These are phyloP conservation scores for Megaceryle torquata DNA, from an alignment of 2,113 vertebrate genomes.

Conservation along the genomic window DNA sequence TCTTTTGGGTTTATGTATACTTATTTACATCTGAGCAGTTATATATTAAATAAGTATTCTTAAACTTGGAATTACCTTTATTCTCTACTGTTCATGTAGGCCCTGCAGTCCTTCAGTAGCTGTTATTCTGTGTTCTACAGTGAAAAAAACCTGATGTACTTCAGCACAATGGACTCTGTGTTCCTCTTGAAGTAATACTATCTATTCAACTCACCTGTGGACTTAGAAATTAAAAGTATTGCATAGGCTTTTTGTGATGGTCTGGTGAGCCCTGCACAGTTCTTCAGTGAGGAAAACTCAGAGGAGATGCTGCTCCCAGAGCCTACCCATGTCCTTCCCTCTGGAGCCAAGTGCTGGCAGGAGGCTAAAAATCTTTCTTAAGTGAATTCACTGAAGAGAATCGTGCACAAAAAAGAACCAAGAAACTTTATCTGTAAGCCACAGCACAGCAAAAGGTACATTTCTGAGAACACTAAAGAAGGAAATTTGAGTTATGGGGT, in stretches of 20 bases:
- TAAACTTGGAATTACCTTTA: background rate
- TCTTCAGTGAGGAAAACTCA: background rate
- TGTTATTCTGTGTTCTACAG: background rate
- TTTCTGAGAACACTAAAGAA: background rate
- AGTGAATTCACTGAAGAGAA: background rate
- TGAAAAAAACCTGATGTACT: background rate
- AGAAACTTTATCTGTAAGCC: background rate
- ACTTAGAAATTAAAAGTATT: background rate
- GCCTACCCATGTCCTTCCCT: background rate
- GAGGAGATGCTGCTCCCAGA: background rate
- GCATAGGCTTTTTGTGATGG: background rate
- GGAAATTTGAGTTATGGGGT: background rate
- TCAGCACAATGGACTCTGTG: background rate
- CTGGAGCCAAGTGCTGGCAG: background rate
- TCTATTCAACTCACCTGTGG: background rate
- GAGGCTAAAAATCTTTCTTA: background rate
- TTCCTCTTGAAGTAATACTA: background rate
- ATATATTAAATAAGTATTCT: background rate
- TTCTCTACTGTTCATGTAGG: background rate
- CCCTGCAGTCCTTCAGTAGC: background rate
- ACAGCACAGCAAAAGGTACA: background rate
- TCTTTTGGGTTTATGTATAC: background rate
- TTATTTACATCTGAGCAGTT: background rate
- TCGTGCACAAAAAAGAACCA: fast-evolving
- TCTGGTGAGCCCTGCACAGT: background rate